Percentiles rank a stretch among this genome's conserved stretches.
Evolutionary conservation across 92 coral and sea anemone genomes (phyloP).

Genomic region (Heliopora coerulea): DNA sequence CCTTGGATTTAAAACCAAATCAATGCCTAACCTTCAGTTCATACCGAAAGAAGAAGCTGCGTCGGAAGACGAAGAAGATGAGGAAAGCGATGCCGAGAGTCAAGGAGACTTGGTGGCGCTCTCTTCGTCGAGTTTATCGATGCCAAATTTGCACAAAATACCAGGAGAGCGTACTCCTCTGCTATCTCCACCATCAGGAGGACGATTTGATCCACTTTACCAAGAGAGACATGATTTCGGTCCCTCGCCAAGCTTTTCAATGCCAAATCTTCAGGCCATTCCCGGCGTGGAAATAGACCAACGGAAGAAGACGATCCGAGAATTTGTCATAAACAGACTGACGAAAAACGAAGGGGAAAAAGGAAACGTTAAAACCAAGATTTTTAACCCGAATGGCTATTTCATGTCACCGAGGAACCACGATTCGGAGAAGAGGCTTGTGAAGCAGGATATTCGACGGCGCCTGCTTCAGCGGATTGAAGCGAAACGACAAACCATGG

Average conservation of each 20-base stretch:
- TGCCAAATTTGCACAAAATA: constrained; percentile 34
- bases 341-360: constrained; percentile 7
- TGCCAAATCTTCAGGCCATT: constrained; percentile 28
- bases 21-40: constrained; percentile 39
- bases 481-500: constrained; percentile 31
- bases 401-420: constrained; percentile 10
- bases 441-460: constrained; percentile 29
- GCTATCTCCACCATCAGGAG: constrained; percentile 25
- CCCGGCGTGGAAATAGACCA: constrained; percentile 22
- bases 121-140: constrained; percentile 23
- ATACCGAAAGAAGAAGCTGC: constrained; percentile 17
- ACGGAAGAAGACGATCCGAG: constrained; percentile 38
- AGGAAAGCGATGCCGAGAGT: constrained; percentile 41
- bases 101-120: constrained; percentile 38
- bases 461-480: constrained; percentile 29
- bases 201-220: constrained; percentile 6
- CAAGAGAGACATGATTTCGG: constrained; percentile 19
- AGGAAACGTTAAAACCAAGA: constrained; percentile 6
- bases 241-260: constrained; percentile 16
- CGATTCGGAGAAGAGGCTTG: constrained; percentile 21
- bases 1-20: constrained; percentile 38
- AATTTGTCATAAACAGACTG: constrained; percentile 21
- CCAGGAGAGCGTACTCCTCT: constrained; percentile 7
- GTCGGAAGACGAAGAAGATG: constrained; percentile 28
- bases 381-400: constrained; percentile 35